Evolutionary conservation across 2,888 invertebrate species (phyloP).

Genomic region (Tetramorium bicarinatum): DNA sequence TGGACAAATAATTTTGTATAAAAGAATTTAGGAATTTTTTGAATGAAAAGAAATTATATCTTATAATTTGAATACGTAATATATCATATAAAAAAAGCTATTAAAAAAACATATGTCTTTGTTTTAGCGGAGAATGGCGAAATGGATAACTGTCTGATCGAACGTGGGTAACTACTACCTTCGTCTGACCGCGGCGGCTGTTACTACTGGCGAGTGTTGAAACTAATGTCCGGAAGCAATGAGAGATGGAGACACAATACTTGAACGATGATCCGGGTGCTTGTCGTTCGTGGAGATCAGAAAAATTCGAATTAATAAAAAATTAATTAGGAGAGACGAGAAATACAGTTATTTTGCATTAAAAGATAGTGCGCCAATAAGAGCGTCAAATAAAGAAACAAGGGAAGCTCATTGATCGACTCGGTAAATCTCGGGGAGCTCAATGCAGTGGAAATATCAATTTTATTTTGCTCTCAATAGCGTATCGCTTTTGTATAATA

Average conservation of each 20-base stretch:
- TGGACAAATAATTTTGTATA: background rate
- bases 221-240: background rate
- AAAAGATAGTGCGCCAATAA: background rate
- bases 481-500: conserved; percentile 36
- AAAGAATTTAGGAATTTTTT: background rate
- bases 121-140: background rate
- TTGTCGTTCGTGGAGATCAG: background rate
- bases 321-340: background rate
- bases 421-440: background rate
- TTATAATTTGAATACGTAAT: background rate
- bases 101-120: background rate
- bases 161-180: conserved; percentile 50
- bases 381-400: background rate
- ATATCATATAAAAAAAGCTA: background rate
- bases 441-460: conserved; percentile 4
- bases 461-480: conserved; percentile 30
- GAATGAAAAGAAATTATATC: background rate
- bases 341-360: background rate
- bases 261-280: background rate
- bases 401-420: background rate
- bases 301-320: background rate
- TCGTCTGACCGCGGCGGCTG: conserved; percentile 37
- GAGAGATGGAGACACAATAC: conserved; percentile 64
- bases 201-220: conserved; percentile 51
- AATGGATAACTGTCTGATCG: conserved; percentile 68